Conservation (phyloP, 2,888 invertebrate species). For the Rhogogaster chlorosoma region DNA sequence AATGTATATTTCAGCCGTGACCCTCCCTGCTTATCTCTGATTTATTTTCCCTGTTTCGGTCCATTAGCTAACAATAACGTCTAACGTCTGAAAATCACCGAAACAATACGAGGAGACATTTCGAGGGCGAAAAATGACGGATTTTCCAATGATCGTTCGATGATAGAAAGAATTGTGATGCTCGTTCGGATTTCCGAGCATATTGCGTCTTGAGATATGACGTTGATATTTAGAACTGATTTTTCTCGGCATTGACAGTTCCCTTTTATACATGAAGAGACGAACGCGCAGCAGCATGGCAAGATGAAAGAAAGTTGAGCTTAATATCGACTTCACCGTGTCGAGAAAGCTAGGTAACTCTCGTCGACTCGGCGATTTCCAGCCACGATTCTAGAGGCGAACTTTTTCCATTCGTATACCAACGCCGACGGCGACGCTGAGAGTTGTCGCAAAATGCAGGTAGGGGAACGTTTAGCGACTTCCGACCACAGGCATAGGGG, state of each 20-base stretch:
- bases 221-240: neutral
- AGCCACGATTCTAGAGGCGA: neutral
- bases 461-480: slow-evolving; percentile 6
- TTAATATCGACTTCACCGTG: slow-evolving; percentile 1
- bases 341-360: slow-evolving; percentile 3
- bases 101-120: neutral
- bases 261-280: neutral
- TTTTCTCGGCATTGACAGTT: neutral
- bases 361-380: slow-evolving; percentile 9
- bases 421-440: neutral
- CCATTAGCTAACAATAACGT: slow-evolving; percentile 5
- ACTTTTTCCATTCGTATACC: slow-evolving; percentile 17
- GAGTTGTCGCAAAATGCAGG: neutral
- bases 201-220: neutral
- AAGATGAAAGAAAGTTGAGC: neutral
- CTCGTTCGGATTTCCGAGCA: neutral
- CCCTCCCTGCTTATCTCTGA: neutral
- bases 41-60: slow-evolving; percentile 21
- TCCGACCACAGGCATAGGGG: slow-evolving; percentile 3
- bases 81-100: neutral
- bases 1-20: neutral
- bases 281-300: neutral
- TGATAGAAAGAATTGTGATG: neutral
- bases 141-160: neutral
- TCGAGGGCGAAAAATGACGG: neutral